Base-by-base conservation (phyloP, 2,113 vertebrate genomes). In the Corydoras sp. region DNA sequence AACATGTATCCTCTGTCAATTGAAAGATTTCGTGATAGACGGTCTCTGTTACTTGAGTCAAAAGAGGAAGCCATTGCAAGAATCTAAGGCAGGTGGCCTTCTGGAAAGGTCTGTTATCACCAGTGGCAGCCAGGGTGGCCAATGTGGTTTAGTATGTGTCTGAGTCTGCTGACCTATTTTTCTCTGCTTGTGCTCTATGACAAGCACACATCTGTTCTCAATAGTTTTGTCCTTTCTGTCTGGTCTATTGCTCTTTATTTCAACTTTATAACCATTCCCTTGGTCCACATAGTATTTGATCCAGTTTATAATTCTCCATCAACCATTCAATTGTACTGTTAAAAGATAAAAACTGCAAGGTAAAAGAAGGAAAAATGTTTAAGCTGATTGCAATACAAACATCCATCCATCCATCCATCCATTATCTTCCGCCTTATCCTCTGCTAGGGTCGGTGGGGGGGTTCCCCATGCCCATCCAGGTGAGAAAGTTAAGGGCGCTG, bases 81-180 rank as follows among this genome's bases (percentile, higher is more conserved):
- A 64, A 73, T 62, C 76, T 51, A 55, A 53, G 58, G 48, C 68
- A 76, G 77, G 77, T 81, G 82, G 79, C 83, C 83, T 89, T 90
- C 87, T 88, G 76, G 86, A 90, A 88, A 83, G 82, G 82, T 86
- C 87, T 81, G 83, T 81, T 81, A 82, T 82, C 80, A 78, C 80
- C 83, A 86, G 81, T 80, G 85, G 85, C 87, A 89, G 77, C 70
- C 50, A 35, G 35, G 10, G 58, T 58, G 61, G 55, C 60, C 54
- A 56, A 24, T 55, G 67, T 59, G 48, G 60, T 70, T 30, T 48
- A 15, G 31, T 8, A 12, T 62, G 50, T 79, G 76, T 62, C 53
- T 65, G 31, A 69, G 69, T 72, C 69, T 65, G 69, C 63, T 78
- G 68, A 62, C 70, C 70, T 50, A 69, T 69, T 81, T 75, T 59